Evolutionary conservation across 2,797 vertebrate species (phyloP).

Genomic region (Chiroxiphia lanceolata): DNA sequence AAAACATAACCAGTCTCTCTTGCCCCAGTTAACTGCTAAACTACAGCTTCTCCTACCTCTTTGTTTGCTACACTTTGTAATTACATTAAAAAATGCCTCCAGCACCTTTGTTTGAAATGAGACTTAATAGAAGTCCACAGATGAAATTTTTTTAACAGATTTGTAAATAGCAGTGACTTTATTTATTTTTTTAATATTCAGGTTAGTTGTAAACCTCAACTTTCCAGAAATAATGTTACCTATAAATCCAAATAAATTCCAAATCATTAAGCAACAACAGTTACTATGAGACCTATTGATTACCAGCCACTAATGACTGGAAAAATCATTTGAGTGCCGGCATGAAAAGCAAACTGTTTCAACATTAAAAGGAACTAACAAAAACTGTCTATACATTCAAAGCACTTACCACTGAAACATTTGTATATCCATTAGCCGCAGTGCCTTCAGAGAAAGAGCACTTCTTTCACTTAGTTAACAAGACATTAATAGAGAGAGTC

Average conservation of each 20-base stretch:
- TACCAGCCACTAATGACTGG: not conserved
- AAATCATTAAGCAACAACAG: not conserved
- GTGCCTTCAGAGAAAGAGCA: not conserved
- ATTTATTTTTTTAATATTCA: not conserved
- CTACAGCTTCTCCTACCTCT: not conserved
- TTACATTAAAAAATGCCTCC: not conserved
- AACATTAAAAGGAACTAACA: not conserved
- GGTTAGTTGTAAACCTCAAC: not conserved
- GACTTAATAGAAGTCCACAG: not conserved
- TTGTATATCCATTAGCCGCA: not conserved
- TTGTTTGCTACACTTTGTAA: not conserved
- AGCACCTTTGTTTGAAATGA: not conserved
- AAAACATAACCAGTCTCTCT: not conserved
- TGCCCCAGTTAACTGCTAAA: not conserved
- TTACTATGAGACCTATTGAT: not conserved
- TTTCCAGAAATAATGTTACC: not conserved
- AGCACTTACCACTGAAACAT: conserved; percentile 35
- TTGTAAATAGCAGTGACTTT: not conserved
- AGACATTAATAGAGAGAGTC: not conserved
- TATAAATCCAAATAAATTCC: not conserved
- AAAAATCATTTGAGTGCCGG: not conserved
- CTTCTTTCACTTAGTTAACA: not conserved
- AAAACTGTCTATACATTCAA: not conserved
- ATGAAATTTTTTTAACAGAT: not conserved
- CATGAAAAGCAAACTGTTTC: not conserved